Evolutionary conservation across 1,140 invertebrate genomes (phyloP).

Genomic region (Drosophila ananassae): DNA sequence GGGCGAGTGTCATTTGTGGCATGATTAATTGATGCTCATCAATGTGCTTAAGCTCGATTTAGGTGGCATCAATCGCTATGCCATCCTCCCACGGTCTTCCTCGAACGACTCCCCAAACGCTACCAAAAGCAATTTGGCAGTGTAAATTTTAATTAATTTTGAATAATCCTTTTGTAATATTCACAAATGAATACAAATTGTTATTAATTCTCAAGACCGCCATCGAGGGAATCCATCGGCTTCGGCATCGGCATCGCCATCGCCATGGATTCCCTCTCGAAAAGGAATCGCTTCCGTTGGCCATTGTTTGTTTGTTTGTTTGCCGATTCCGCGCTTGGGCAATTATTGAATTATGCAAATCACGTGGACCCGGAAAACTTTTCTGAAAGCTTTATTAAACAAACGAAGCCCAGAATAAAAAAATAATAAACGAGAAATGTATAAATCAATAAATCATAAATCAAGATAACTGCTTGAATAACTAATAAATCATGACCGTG

Average conservation of each 20-base stretch:
- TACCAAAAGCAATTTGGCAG: constrained; percentile 38
- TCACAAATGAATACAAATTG: constrained; percentile 82
- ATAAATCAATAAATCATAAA: constrained; percentile 77
- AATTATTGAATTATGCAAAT: constrained; percentile 75
- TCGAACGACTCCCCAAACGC: background rate
- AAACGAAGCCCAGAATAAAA: constrained; percentile 14
- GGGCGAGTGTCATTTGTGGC: constrained; percentile 68
- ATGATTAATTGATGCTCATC: constrained; percentile 81
- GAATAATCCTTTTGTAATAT: constrained; percentile 80
- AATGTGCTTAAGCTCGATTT: constrained; percentile 79
- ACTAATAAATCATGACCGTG: constrained; percentile 67
- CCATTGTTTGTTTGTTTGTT: constrained; percentile 20
- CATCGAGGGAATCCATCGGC: constrained; percentile 55
- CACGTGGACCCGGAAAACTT: constrained; percentile 46
- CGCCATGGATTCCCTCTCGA: background rate
- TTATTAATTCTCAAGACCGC: constrained; percentile 76
- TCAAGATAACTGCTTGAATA: constrained; percentile 67
- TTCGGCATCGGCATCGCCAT: background rate
- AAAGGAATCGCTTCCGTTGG: constrained; percentile 5
- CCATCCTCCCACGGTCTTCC: constrained; percentile 10
- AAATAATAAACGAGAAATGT: constrained; percentile 8
- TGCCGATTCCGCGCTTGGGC: constrained; percentile 8
- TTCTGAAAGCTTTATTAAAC: constrained; percentile 42
- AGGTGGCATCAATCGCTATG: constrained; percentile 62
- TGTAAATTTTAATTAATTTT: constrained; percentile 82